These are phyloP conservation scores for Aurelia sp. DNA, from an alignment of 30 jellyfish, hydroid and myxozoan genomes.

Conservation along the genomic window DNA sequence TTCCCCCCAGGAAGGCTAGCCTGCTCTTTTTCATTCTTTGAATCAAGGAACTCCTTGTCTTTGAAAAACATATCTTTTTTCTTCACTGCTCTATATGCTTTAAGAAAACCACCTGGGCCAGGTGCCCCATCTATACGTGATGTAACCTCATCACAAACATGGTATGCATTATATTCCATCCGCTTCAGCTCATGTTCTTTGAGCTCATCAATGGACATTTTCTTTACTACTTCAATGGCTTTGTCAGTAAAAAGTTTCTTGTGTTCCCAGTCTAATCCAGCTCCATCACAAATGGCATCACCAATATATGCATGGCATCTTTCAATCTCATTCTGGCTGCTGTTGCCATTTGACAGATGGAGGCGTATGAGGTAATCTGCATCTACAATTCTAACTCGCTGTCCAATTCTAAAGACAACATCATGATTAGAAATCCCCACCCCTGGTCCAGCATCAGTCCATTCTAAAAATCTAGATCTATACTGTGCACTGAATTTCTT, in stretches of 20 bases:
- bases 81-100: neutral
- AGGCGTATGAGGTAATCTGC: conserved; percentile 21
- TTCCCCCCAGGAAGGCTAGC: conserved; percentile 31
- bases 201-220: neutral
- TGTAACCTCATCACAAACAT: conserved; percentile 25
- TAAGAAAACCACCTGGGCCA: conserved; percentile 47
- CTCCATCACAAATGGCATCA: conserved; percentile 24
- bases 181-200: neutral
- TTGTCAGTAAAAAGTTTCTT: neutral
- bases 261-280: conserved; percentile 7
- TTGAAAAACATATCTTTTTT: conserved; percentile 6
- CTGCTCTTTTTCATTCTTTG: neutral
- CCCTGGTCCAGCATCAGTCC: no score
- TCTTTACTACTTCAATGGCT: neutral
- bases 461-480: no score
- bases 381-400: neutral
- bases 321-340: conserved; percentile 27
- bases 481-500: no score
- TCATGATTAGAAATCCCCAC: conserved; percentile 21
- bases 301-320: conserved; percentile 1
- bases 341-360: conserved; percentile 9
- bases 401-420: neutral
- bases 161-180: conserved; percentile 23
- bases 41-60: conserved; percentile 19
- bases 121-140: conserved; percentile 55